Evolutionary conservation across 2,113 vertebrate genomes (phyloP).

Genomic region (Rissa tridactyla): DNA sequence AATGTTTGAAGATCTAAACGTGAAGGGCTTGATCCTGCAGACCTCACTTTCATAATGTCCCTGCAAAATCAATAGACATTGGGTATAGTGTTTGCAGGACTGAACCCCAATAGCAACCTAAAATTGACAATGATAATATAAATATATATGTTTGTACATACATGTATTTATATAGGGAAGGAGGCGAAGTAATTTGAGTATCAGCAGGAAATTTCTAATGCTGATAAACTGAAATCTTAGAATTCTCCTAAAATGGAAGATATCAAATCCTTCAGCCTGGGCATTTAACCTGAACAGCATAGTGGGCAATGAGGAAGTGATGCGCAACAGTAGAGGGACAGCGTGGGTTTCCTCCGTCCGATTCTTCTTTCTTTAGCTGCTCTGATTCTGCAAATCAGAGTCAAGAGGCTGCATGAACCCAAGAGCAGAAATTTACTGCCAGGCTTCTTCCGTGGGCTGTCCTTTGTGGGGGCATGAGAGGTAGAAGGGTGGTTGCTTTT

Average conservation of each 20-base stretch:
- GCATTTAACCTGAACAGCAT: not conserved
- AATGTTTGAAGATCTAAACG: not conserved
- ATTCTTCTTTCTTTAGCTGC: not conserved
- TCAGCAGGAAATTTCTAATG: not conserved
- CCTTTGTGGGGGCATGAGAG: not conserved
- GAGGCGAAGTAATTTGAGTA: not conserved
- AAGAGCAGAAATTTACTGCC: not conserved
- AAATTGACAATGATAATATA: not conserved
- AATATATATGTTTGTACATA: too few relatives aligned
- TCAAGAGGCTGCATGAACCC: rapidly evolving
- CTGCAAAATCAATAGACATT: not conserved
- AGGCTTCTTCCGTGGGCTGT: not conserved
- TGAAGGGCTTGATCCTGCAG: not conserved
- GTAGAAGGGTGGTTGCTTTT: not conserved
- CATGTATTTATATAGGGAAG: not conserved
- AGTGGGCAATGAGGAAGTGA: rapidly evolving
- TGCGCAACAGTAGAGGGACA: not conserved
- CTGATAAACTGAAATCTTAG: not conserved
- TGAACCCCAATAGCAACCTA: not conserved
- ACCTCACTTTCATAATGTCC: not conserved
- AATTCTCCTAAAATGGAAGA: not conserved
- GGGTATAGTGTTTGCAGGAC: not conserved
- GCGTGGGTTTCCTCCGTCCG: rapidly evolving
- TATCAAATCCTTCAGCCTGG: not conserved
- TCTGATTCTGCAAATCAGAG: rapidly evolving